Evolutionary conservation across 1,140 invertebrate species (phyloP).

Genomic region (Pseudomyrmex cubaensis): DNA sequence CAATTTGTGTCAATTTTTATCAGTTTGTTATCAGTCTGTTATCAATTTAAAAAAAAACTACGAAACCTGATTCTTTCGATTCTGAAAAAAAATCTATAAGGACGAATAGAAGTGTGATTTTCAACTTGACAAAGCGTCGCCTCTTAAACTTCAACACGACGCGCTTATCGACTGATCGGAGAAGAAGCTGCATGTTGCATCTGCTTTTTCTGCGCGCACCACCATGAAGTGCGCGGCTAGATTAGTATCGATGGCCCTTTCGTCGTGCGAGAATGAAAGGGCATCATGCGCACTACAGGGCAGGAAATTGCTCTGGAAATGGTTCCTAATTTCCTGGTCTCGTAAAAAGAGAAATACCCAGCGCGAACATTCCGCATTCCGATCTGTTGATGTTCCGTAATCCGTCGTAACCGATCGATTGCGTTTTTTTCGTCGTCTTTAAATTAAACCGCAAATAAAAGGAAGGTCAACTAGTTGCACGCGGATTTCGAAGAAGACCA

Average conservation of each 20-base stretch:
- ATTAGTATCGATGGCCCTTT: conserved; percentile 65
- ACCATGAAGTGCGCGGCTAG: conserved; percentile 54
- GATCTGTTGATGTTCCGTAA: conserved; percentile 36
- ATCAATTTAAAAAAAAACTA: not conserved
- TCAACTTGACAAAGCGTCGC: not conserved
- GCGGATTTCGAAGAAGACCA: no score
- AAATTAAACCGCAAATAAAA: no score
- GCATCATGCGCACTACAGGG: conserved; percentile 26
- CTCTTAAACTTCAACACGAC: conserved; percentile 16
- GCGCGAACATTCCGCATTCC: not conserved
- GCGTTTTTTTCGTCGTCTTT: conserved; percentile 26
- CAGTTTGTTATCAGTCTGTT: no score
- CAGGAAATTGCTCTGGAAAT: conserved; percentile 61
- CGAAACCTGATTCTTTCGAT: no score
- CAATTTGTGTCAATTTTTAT: not conserved
- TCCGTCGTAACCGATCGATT: conserved; percentile 45
- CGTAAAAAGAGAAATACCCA: not conserved
- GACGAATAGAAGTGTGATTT: not conserved
- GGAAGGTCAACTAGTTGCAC: not conserved
- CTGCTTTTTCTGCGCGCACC: conserved; percentile 49
- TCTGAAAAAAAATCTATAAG: not conserved
- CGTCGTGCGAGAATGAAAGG: conserved; percentile 49
- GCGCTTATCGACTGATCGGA: conserved; percentile 31
- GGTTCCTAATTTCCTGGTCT: conserved; percentile 51
- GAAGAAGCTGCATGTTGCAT: conserved; percentile 54